A percentile compares a stretch with the other conserved stretches of the same genome.
phyloP scores from a whole-genome alignment of 1,140 invertebrate species.

The Sycobia sp. region DNA sequence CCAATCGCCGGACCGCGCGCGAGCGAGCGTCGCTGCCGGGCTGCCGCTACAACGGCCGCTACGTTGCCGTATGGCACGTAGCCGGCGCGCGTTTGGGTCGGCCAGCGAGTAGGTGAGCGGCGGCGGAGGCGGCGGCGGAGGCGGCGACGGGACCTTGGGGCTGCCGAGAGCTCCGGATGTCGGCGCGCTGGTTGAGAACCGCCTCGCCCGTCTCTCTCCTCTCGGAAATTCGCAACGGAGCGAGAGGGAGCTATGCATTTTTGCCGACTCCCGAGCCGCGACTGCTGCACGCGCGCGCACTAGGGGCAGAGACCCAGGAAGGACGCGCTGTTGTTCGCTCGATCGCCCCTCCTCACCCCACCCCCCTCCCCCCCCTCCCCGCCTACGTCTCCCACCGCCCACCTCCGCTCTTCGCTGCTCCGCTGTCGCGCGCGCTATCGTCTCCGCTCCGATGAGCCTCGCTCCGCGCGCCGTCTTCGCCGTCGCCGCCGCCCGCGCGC shows the following conservation, averaged over 20 bases:
- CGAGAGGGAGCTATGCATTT: constrained; percentile 19
- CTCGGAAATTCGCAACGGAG: constrained; percentile 30
- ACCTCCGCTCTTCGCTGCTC: constrained; percentile 1
- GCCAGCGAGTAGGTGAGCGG: too few species aligned
- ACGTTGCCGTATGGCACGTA: not conserved
- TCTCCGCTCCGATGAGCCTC: too few species aligned
- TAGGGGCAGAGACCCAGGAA: constrained; percentile 62
- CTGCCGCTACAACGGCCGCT: not conserved
- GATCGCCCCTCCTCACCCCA: not conserved
- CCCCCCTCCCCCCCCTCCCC: too few species aligned
- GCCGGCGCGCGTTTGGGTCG: not conserved
- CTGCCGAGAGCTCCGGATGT: too few species aligned
- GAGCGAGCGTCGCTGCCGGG: not conserved
- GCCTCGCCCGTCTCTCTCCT: constrained; percentile 11
- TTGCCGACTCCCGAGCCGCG: constrained; percentile 6
- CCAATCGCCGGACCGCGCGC: constrained; percentile 43
- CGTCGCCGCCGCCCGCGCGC: too few species aligned
- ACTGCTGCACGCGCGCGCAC: not conserved
- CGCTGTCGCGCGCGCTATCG: too few species aligned
- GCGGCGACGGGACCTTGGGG: too few species aligned
- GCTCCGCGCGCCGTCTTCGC: too few species aligned
- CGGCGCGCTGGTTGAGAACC: constrained; percentile 52
- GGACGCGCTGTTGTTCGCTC: constrained; percentile 44
- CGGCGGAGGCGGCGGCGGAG: too few species aligned
- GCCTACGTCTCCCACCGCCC: not conserved